A percentile compares a stretch with the other conserved stretches of the same genome.
phyloP scores from a whole-genome alignment of 2,113 vertebrate species.

The Cryptomyrus ogoouensis region DNA sequence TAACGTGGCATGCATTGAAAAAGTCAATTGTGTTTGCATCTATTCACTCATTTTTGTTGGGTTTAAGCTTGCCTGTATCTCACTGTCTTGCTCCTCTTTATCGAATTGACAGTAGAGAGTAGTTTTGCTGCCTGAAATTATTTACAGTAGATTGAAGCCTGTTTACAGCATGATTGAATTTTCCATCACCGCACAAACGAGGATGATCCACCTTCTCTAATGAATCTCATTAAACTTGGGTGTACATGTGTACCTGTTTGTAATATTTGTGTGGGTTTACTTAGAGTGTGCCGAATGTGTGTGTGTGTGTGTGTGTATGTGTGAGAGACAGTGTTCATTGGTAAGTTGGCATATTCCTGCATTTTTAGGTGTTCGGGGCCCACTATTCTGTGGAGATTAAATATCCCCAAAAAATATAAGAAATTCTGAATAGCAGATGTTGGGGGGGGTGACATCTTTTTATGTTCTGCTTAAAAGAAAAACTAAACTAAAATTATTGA shows the following conservation, averaged over 20 bases:
- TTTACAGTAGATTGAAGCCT: conserved; percentile 1
- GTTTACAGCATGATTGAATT: not conserved
- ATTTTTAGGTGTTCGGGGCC: not conserved
- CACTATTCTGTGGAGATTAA: not conserved
- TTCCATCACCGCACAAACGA: not conserved
- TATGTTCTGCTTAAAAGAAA: not conserved
- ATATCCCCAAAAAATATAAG: not conserved
- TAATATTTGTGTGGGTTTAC: not conserved
- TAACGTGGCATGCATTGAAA: not conserved
- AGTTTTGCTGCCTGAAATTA: not conserved
- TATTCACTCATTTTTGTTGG: not conserved
- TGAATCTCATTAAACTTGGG: conserved; percentile 8
- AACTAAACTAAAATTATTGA: not conserved
- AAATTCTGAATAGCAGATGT: not conserved
- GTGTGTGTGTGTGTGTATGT: conserved; percentile 10
- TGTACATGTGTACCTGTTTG: not conserved
- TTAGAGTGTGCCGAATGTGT: conserved; percentile 6
- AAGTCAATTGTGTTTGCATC: not conserved
- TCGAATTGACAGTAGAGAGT: not conserved
- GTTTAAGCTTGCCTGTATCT: not conserved
- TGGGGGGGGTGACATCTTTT: not conserved
- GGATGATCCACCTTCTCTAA: not conserved
- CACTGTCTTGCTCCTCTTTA: not conserved
- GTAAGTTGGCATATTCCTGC: not conserved
- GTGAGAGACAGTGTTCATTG: not conserved